Evolutionary conservation across 2,888 invertebrate species (phyloP).

Genomic region (Anagyrus pseudococci): DNA sequence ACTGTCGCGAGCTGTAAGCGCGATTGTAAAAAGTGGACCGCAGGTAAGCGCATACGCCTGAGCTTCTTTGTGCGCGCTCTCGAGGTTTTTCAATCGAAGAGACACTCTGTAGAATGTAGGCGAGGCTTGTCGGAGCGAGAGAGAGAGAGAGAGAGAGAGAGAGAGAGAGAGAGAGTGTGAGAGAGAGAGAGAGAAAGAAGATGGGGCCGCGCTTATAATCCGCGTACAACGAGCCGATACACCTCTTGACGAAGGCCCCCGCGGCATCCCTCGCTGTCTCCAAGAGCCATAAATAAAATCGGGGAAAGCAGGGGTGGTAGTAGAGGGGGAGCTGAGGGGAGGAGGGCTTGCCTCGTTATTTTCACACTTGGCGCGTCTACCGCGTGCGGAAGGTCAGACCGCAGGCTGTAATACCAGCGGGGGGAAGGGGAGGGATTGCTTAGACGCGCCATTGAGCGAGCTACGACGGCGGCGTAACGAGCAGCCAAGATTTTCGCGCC

Average conservation of each 20-base stretch:
- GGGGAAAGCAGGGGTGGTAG: slow-evolving; percentile 44
- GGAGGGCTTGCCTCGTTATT: slow-evolving; percentile 51
- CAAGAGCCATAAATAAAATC: slow-evolving; percentile 49
- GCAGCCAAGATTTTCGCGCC: slow-evolving; percentile 47
- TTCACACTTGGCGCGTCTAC: slow-evolving; percentile 49
- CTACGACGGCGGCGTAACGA: slow-evolving; percentile 51
- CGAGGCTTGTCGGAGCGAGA: too few species aligned
- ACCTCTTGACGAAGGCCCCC: slow-evolving; percentile 39
- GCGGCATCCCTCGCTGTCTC: slow-evolving; percentile 21
- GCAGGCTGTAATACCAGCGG: too few species aligned
- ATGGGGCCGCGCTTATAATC: slow-evolving; percentile 18
- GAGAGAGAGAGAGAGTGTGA: background rate
- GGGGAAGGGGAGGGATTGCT: slow-evolving; percentile 24
- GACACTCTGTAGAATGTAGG: too few species aligned
- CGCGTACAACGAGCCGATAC: slow-evolving; percentile 33
- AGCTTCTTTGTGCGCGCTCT: too few species aligned
- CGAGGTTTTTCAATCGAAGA: too few species aligned
- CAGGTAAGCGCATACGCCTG: too few species aligned
- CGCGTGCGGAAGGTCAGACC: slow-evolving; percentile 40
- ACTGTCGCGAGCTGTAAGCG: too few species aligned
- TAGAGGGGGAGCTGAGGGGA: slow-evolving; percentile 8
- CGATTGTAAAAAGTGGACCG: too few species aligned
- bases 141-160: too few species aligned
- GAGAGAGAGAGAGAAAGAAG: background rate
- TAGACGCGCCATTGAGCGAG: slow-evolving; percentile 50